Evolutionary conservation across 2,113 vertebrate genomes (phyloP), one percentile per base, ranked within the genome.

Genomic region (Cochlearius cochlearius): DNA sequence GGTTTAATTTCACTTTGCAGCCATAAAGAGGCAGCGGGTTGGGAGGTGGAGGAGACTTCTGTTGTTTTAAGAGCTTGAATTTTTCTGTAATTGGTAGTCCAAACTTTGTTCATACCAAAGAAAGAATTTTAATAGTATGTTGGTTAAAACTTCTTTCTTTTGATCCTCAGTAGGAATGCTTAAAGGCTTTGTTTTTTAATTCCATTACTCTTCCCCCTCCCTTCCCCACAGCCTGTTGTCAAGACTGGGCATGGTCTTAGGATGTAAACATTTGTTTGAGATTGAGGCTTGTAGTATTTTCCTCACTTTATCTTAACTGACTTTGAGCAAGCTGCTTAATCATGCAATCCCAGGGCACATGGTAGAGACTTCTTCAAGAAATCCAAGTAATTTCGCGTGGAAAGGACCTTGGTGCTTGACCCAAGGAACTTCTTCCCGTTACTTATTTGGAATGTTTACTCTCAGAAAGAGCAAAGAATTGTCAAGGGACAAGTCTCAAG

Each of bases 41-140:
- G 72, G 36, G 62, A 82, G 74, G n/a, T 73, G 22, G 29, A 90
- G 15, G 53, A 91, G 45, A 36, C 56, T 58, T 76, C 19, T 80
- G 45, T 58, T 80, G 41, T 82, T 85, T 85, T 64, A 81, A 85
- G 77, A 91, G 56, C 64, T 90, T 64, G 49, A 68, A 12, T 93
- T 71, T 94, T 94, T 94, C 68, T 73, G 49, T 82, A 72, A 45
- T 88, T 91, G 86, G 58, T 56, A 76, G 62, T 58, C 18, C 29
- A 55, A 89, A 71, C 59, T 86, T 95, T 4, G 5, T 86, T 91
- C 62, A 56, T 92, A 75, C 80, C 66, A 56, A 60, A 85, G 80
- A 87, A 96, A 76, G 62, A 93, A 95, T 97, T 92, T 94, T 92
- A 94, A 72, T 91, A 67, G 45, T 15, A 6, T 78, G 41, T 81